phyloP scores from a whole-genome alignment of 2,888 invertebrate genomes.

The Diogma glabrata region DNA sequence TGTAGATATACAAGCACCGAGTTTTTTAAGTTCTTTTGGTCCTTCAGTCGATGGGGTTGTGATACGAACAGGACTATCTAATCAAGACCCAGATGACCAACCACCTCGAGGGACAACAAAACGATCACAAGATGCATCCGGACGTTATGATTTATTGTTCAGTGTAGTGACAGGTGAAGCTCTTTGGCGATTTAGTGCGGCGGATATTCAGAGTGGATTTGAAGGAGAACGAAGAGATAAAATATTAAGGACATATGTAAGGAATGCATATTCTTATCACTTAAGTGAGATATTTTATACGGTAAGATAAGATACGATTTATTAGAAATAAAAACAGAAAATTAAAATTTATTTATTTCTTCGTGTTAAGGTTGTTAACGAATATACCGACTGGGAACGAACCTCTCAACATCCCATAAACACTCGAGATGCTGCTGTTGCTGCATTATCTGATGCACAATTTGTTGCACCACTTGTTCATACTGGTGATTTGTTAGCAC shows the following conservation, averaged over 20 bases:
- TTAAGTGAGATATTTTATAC: constrained; percentile 94
- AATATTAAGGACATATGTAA: constrained; percentile 79
- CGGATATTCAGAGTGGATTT: constrained; percentile 72
- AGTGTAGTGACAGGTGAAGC: constrained; percentile 88
- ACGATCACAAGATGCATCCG: constrained; percentile 31
- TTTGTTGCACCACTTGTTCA: constrained; percentile 85
- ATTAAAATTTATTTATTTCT: too few relatives aligned
- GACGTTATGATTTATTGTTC: constrained; percentile 67
- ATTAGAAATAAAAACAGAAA: background rate
- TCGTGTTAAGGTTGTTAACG: constrained; percentile 56
- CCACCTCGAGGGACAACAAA: constrained; percentile 28
- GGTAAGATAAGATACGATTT: constrained; percentile 37
- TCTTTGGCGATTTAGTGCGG: constrained; percentile 79
- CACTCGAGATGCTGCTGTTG: constrained; percentile 77
- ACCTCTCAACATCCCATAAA: constrained; percentile 83
- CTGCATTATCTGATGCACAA: constrained; percentile 87
- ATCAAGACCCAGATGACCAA: constrained; percentile 40
- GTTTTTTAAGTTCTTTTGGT: constrained; percentile 78
- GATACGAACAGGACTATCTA: constrained; percentile 76
- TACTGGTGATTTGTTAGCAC: constrained; percentile 69
- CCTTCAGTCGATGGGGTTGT: constrained; percentile 89
- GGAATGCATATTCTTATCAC: constrained; percentile 91
- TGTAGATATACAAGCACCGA: constrained; percentile 66
- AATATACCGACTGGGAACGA: constrained; percentile 96
- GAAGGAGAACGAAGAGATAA: constrained; percentile 79